A percentile compares a stretch with the other conserved stretches of the same genome.
These are phyloP conservation scores for Coreius guichenoti DNA, from an alignment of 2,797 vertebrate species.

Conservation along the genomic window DNA sequence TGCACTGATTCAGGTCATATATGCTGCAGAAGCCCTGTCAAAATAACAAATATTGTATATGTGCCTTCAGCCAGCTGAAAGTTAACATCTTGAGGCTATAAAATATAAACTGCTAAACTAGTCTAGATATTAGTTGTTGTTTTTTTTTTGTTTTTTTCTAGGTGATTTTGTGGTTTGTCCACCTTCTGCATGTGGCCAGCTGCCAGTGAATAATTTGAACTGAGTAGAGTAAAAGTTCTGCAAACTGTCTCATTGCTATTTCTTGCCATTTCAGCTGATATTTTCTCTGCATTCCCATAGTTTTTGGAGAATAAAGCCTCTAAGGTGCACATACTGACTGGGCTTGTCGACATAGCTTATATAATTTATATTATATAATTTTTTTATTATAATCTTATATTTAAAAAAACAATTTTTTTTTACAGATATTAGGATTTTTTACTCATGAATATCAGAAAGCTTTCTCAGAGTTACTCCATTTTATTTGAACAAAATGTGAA, in stretches of 20 bases:
- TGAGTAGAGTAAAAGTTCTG: neutral
- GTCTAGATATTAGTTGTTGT: neutral
- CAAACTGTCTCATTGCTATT: constrained; percentile 7
- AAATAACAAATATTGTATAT: constrained; percentile 24
- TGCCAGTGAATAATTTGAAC: constrained; percentile 4
- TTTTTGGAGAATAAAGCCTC: neutral
- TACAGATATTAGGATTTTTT: neutral
- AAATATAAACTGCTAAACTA: constrained; percentile 4
- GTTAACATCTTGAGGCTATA: neutral
- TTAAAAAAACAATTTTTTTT: neutral
- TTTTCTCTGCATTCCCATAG: neutral
- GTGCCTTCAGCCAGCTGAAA: neutral
- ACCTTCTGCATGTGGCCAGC: neutral
- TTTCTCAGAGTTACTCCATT: neutral
- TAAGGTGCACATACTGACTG: constrained; percentile 3
- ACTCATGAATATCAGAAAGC: neutral
- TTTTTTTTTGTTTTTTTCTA: too few species aligned
- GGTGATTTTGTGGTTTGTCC: constrained; percentile 6
- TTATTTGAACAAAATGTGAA: neutral
- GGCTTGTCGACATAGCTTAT: neutral
- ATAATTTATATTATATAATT: neutral
- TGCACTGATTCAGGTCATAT: constrained; percentile 41
- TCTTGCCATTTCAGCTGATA: constrained; percentile 20
- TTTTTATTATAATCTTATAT: neutral
- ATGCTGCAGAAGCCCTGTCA: neutral